Percentiles rank a stretch among this genome's conserved stretches.
These are phyloP conservation scores for Pammene fasciana DNA, from an alignment of 2,888 invertebrate species.

Conservation along the genomic window DNA sequence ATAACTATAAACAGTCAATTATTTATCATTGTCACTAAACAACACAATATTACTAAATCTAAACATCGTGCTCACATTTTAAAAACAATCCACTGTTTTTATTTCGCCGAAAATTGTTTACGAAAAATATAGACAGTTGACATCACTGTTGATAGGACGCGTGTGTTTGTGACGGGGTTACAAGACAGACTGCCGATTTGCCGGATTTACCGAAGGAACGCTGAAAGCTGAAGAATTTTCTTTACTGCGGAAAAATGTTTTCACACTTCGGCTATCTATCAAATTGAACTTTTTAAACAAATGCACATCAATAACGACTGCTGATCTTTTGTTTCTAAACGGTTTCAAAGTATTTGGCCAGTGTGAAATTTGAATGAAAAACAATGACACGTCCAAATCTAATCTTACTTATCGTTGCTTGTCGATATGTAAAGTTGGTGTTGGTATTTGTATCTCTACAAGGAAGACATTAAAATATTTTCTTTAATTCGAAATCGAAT, in stretches of 20 bases:
- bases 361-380: background rate
- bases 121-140: slow-evolving; percentile 11
- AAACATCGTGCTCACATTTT: slow-evolving; percentile 23
- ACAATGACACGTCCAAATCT: too few relatives aligned
- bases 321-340: background rate
- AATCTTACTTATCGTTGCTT: too few relatives aligned
- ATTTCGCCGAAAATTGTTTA: slow-evolving; percentile 14
- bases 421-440: too few relatives aligned
- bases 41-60: slow-evolving; percentile 1
- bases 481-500: too few relatives aligned
- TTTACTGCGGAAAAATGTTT: slow-evolving; percentile 3
- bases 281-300: background rate
- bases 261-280: slow-evolving; percentile 1
- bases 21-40: slow-evolving; percentile 26
- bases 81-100: slow-evolving; percentile 16
- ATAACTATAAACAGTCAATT: slow-evolving; percentile 19
- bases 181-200: slow-evolving; percentile 28
- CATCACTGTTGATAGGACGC: slow-evolving; percentile 10
- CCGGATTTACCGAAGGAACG: slow-evolving; percentile 1
- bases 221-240: slow-evolving; percentile 34
- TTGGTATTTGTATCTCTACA: too few relatives aligned
- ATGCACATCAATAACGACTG: background rate
- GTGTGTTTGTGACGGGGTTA: slow-evolving; percentile 5
- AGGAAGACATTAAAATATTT: too few relatives aligned
- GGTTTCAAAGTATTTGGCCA: background rate